phyloP scores from a whole-genome alignment of 37 sponge, comb jelly and placozoan species.

The Mnemiopsis leidyi region DNA sequence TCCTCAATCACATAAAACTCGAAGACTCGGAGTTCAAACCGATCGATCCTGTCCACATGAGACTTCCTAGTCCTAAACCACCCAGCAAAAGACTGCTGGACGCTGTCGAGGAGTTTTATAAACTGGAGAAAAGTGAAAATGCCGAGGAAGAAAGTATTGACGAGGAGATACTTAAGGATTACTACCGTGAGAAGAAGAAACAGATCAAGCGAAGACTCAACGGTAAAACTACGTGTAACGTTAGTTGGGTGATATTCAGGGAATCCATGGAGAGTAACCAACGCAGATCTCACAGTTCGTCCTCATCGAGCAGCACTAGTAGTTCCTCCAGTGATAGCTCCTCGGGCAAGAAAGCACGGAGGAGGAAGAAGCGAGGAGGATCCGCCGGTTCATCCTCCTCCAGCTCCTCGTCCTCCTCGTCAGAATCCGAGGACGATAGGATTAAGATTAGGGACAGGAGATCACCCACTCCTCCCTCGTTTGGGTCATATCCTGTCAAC shows the following conservation, averaged over 20 bases:
- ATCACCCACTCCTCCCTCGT: constrained; percentile 1
- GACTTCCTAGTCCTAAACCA: constrained; percentile 86
- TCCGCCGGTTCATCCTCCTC: not conserved
- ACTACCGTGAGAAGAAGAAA: constrained; percentile 51
- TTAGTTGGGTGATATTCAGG: constrained; percentile 1
- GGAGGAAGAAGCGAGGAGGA: not conserved
- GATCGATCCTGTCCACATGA: constrained; percentile 72
- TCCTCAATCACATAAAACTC: constrained; percentile 77
- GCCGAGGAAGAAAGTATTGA: not conserved
- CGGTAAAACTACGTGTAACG: not conserved
- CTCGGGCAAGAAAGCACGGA: not conserved
- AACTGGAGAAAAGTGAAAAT: constrained; percentile 24
- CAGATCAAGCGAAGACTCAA: constrained; percentile 4
- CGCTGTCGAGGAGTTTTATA: constrained; percentile 94
- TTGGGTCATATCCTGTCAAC: not conserved
- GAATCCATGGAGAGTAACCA: not conserved
- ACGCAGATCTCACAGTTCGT: not conserved
- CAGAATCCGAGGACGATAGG: not conserved
- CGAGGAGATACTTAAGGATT: constrained; percentile 10
- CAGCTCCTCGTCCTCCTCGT: not conserved
- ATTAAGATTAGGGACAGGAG: not conserved
- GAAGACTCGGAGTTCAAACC: constrained; percentile 78
- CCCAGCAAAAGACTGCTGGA: constrained; percentile 83
- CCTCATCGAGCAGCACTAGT: constrained; percentile 1
- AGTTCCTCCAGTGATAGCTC: not conserved